These are phyloP conservation scores for Amorpha juglandis DNA, from an alignment of 2,888 invertebrate species.

Conservation along the genomic window DNA sequence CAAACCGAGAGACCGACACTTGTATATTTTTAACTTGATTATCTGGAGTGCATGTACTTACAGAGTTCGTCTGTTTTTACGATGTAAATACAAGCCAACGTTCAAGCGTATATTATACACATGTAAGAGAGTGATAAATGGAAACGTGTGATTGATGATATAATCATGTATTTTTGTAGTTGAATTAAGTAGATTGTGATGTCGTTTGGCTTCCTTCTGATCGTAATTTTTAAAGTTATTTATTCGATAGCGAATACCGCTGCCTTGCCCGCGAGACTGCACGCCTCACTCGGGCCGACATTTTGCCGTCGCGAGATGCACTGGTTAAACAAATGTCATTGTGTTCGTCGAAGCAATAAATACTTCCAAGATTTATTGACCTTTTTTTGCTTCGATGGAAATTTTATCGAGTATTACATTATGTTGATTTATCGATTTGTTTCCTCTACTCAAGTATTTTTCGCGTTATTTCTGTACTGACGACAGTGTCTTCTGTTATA, in stretches of 20 bases:
- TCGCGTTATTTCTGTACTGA: not conserved
- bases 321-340: constrained; percentile 30
- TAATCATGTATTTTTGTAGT: constrained; percentile 62
- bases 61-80: not conserved
- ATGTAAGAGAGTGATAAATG: constrained; percentile 23
- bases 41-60: constrained; percentile 13
- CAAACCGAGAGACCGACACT: constrained; percentile 11
- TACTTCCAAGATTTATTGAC: not conserved
- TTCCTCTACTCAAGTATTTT: too few species aligned
- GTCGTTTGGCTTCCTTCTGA: constrained; percentile 62
- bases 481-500: not conserved
- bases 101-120: constrained; percentile 23
- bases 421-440: not conserved
- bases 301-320: constrained; percentile 46
- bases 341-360: too few species aligned
- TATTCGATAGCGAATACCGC: constrained; percentile 53
- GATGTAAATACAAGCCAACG: constrained; percentile 1
- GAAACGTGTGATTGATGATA: constrained; percentile 28
- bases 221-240: constrained; percentile 40
- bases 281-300: constrained; percentile 44
- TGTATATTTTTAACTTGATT: constrained; percentile 19
- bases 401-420: not conserved
- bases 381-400: not conserved
- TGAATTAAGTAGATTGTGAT: constrained; percentile 51
- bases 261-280: constrained; percentile 67